These are phyloP conservation scores for Oreochromis tanganicae DNA, from an alignment of 2,113 vertebrate genomes.

Conservation along the genomic window DNA sequence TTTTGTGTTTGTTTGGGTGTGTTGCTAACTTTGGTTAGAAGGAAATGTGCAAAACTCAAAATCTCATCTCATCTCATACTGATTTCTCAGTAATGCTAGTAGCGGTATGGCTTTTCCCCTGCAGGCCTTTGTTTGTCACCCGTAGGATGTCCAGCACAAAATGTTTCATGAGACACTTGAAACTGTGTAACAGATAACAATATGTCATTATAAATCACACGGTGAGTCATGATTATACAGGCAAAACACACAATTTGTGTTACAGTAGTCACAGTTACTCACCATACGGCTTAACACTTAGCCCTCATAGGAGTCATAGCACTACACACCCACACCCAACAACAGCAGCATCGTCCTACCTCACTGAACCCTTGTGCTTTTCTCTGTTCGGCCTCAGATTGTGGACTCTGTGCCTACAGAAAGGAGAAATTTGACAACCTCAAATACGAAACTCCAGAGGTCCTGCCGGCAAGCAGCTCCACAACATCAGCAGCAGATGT, in stretches of 20 bases:
- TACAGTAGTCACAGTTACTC: background rate
- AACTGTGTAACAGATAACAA: conserved; percentile 33
- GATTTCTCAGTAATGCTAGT: background rate
- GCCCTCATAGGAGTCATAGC: background rate
- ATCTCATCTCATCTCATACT: background rate
- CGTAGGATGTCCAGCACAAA: conserved; percentile 72
- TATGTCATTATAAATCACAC: background rate
- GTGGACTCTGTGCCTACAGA: conserved; percentile 65
- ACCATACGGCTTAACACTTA: background rate
- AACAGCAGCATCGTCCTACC: background rate
- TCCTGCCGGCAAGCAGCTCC: conserved; percentile 54
- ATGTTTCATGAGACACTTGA: conserved; percentile 70
- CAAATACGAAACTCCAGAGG: conserved; percentile 70
- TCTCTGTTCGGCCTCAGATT: conserved; percentile 53
- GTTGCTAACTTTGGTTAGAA: background rate
- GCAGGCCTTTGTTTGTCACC: conserved; percentile 75
- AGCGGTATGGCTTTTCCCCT: background rate
- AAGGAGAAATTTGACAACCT: conserved; percentile 63
- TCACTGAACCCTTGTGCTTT: background rate
- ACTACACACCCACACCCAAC: background rate
- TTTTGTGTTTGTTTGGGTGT: background rate
- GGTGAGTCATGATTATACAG: background rate
- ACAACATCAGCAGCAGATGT: conserved; percentile 61
- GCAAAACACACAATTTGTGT: background rate
- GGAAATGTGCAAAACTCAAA: background rate